Base-by-base conservation (phyloP, 1,140 invertebrate genomes). In the Goniozus legneri region DNA sequence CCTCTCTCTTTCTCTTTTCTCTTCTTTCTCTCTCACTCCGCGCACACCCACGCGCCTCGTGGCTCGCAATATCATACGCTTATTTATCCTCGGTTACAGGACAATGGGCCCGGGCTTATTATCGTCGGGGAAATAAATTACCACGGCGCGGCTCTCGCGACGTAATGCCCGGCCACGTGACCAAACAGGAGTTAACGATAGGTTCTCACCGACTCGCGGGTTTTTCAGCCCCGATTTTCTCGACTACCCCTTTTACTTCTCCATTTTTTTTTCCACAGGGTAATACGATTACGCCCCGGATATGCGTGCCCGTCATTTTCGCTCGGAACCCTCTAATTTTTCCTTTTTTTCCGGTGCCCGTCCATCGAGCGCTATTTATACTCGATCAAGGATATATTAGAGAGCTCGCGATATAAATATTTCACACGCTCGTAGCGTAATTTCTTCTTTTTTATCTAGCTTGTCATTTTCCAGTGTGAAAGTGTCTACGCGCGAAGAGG, bases 111-210 rank as follows among this genome's bases (percentile, higher is more conserved):
- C 14, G 38, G n/a, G 36, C 40, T 57, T 60, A 62, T 60, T 56
- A 59, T 50, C 22, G 44, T 47, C 43, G 53, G 50, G 54, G 58
- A 67, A 63, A 68, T 61, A 62, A 70, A 67, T 62, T 58, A 63
- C 51, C 52, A 60, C 50, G 53, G 62, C 57, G 52, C 48, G 35
- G 38, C 44, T 34, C 33, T 30, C 33, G 22, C 43, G 33, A 40
- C 27, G 27, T 69, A 73, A 69, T 72, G 44, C 58, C 34, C 24
- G 58, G 58, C 54, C 70, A 73, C 69, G 70, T 68, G 69, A 66
- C 64, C 63, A 40, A 31, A 46, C 44, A 51, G 43, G 58, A 70
- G 64, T 69, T 69, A 71, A 73, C 53, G 56, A 74, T 64, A 54
- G 56, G 50, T 62, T 66, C 56, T 52, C 32, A 33, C 34, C 33